Conservation (phyloP, 1,140 invertebrate species). For the Lucilia cuprina region DNA sequence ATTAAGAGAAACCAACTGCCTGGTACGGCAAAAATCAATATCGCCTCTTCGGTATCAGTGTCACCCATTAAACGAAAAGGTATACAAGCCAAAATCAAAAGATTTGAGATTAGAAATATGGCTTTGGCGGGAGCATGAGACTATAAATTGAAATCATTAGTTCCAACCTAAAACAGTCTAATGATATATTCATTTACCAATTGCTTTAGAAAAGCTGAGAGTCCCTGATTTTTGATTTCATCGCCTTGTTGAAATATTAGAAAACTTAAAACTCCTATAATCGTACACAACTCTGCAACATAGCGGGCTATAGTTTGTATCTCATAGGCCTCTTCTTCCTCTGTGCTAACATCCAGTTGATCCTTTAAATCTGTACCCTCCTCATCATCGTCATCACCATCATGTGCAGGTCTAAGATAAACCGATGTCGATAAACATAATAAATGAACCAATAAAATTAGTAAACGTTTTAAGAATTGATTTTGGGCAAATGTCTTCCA, state of each 20-base stretch:
- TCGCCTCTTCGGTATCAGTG: constrained; percentile 85
- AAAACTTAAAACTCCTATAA: constrained; percentile 85
- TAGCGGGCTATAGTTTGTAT: constrained; percentile 70
- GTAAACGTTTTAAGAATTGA: constrained; percentile 90
- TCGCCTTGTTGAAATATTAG: constrained; percentile 91
- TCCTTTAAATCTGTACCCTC: constrained; percentile 1
- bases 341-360: neutral
- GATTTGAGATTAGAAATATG: constrained; percentile 91
- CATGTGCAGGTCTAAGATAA: constrained; percentile 80
- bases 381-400: constrained; percentile 59
- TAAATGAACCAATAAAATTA: constrained; percentile 87
- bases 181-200: constrained; percentile 70
- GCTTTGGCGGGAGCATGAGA: constrained; percentile 92
- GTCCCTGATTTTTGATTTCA: constrained; percentile 92
- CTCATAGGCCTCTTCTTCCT: constrained; percentile 51
- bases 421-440: constrained; percentile 87
- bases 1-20: constrained; percentile 97
- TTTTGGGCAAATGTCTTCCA: constrained; percentile 98
- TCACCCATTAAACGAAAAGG: constrained; percentile 81
- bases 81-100: constrained; percentile 91
- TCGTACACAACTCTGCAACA: constrained; percentile 82
- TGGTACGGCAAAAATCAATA: constrained; percentile 90
- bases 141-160: constrained; percentile 66
- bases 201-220: constrained; percentile 89
- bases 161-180: neutral